Base-by-base conservation (phyloP, 2,113 vertebrate species). In the Hymenochirus boettgeri region DNA sequence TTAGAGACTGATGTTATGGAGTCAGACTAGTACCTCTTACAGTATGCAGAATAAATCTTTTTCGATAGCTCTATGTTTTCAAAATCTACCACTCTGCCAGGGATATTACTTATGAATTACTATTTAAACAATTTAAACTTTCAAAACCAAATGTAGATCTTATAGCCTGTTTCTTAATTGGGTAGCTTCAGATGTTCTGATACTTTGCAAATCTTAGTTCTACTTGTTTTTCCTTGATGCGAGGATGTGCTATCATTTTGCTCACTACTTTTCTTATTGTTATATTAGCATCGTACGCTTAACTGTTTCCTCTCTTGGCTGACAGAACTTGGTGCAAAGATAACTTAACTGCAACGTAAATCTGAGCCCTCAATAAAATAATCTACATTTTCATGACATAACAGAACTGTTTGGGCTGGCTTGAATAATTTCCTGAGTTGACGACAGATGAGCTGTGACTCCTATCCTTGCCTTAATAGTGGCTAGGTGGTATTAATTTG, bases 381-480 rank as follows among this genome's bases (percentile, higher is more conserved):
- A 64, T 56, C 21, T 31, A 56, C 54, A 52, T 35, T 13, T 64
- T 54, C 52, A 56, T 12, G 19, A 24, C 17, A 17, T 7, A 46
- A 25, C 60, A 62, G 33, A n/a, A 51, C 50, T 46, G 45, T 56
- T 51, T 55, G 62, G 51, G 42, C 35, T 29, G 62, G 5, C 37
- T 46, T 37, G 29, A 37, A 47, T 27, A 29, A 13, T 25, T 64
- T 56, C 52, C 62, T 64, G 51, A 24, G 7, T 26, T 54, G n/a
- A n/a, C n/a, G n/a, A n/a, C n/a, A n/a, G n/a, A n/a, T n/a, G n/a
- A 13, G 23, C n/a, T 55, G 47, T 54, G 62, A 56, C 51, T 56
- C 37, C 27, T 19, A 26, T 18, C 46, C 62, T 42, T 56, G 29
- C 62, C 29, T 76, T 76, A 87, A 42, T 53, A 23, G 7, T 1